A percentile compares a stretch with the other conserved stretches of the same genome.
phyloP scores from a whole-genome alignment of 2,113 vertebrate genomes.

The Protomyctophum bolini region DNA sequence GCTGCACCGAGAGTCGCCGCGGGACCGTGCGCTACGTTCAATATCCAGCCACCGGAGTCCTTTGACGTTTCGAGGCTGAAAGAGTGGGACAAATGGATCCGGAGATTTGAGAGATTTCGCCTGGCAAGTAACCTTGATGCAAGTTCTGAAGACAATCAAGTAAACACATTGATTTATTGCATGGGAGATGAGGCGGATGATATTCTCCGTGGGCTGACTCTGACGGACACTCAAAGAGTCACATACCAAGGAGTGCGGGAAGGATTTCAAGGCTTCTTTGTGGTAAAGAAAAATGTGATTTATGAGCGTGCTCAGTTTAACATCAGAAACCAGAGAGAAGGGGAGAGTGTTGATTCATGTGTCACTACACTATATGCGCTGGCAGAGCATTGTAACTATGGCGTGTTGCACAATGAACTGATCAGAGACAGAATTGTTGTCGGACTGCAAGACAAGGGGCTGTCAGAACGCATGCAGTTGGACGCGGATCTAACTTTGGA shows the following conservation, averaged over 20 bases:
- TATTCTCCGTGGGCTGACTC: background rate
- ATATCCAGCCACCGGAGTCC: background rate
- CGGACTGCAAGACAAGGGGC: background rate
- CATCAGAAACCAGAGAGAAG: background rate
- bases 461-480: constrained; percentile 1
- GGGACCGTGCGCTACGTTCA: background rate
- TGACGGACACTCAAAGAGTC: no score
- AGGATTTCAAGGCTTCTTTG: background rate
- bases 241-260: background rate
- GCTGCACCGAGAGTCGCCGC: no score
- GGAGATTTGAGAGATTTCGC: constrained; percentile 6
- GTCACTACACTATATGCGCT: constrained; percentile 1
- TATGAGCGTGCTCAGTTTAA: constrained; percentile 5
- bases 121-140: constrained; percentile 2
- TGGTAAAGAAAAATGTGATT: background rate
- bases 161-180: constrained; percentile 18
- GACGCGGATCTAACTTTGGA: background rate
- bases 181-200: constrained; percentile 12
- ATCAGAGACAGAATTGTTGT: background rate
- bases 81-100: constrained; percentile 2
- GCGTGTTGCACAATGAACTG: background rate
- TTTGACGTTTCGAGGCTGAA: constrained; percentile 11
- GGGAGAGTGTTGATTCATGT: background rate
- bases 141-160: constrained; percentile 7
- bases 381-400: constrained; percentile 1